Conservation (phyloP, 2,888 invertebrate species). For the Leucophenga montana region DNA sequence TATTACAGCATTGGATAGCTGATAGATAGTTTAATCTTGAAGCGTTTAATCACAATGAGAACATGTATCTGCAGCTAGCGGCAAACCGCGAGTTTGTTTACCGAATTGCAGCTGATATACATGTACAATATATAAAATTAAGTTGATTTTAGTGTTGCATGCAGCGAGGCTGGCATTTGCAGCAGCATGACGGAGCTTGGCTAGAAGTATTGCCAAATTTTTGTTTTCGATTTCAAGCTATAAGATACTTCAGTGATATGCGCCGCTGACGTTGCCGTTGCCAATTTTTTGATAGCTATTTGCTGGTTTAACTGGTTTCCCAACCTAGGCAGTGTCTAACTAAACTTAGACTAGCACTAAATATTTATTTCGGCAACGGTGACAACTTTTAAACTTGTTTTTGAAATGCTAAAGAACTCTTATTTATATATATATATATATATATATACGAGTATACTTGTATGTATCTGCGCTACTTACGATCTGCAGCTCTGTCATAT, state of each 20-base stretch:
- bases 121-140: no score
- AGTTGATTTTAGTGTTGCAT: no score
- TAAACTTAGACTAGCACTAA: conserved; percentile 27
- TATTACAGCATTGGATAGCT: no score
- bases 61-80: no score
- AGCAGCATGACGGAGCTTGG: background rate
- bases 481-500: conserved; percentile 94
- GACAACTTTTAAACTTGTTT: conserved; percentile 39
- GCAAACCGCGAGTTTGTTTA: no score
- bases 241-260: background rate
- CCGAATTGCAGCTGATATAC: no score
- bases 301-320: conserved; percentile 61
- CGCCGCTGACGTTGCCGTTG: background rate
- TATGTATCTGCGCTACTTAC: conserved; percentile 74
- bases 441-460: no score
- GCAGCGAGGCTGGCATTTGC: no score
- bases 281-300: conserved; percentile 22
- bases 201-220: conserved; percentile 11
- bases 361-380: conserved; percentile 40
- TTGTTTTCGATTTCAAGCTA: background rate
- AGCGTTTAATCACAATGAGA: no score
- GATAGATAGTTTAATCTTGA: no score
- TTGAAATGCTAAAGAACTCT: conserved; percentile 39
- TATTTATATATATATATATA: no score
- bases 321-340: conserved; percentile 11